Base-by-base conservation (phyloP, 2,797 vertebrate species). In the Chloroceryle inda region DNA sequence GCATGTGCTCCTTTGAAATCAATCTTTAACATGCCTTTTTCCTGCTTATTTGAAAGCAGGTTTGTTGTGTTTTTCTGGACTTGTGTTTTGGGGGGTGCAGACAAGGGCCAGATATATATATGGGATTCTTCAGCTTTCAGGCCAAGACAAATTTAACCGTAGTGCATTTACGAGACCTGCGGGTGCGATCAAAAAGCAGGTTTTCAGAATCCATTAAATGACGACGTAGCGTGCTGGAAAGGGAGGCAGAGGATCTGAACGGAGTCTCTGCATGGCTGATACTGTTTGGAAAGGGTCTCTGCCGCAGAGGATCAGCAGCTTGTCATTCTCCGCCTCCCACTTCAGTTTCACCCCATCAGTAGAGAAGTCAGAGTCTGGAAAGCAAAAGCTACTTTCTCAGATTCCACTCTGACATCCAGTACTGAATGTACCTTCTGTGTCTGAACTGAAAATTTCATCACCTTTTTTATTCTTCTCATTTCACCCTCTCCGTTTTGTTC, bases 391-490 rank as follows among this genome's bases (percentile, higher is more conserved):
- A 14, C 44, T 72, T 80, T 88, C 92, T 96, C 78, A 92, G 77
- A 71, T 96, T 96, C 95, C 90, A 68, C 86, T 89, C 53, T 75
- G 72, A 93, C 91, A 92, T 91, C 81, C 81, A 91, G 95, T 85
- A 92, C 85, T 85, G 73, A 77, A 62, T 87, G 93, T 93, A 89
- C 89, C 88, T 95, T 97, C 92, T 85, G 80, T 92, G 85, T 56
- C 81, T 93, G 88, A 87, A 62, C 59, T 78, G 88, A 95, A 94
- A 89, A 96, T 94, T 95, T 96, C 69, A 87, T 94, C 91, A 84
- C 94, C 87, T 96, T 85, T 94, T 91, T 56, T 61, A 89, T 93
- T 90, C 79, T 92, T 88, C 91, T 91, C 29, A 50, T 94, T 85
- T 95, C 47, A 31, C n/a, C 84, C 55, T 90, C 37, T 45, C 53